These are phyloP conservation scores for Isurus oxyrinchus DNA, from an alignment of 2,113 vertebrate genomes.

Conservation along the genomic window DNA sequence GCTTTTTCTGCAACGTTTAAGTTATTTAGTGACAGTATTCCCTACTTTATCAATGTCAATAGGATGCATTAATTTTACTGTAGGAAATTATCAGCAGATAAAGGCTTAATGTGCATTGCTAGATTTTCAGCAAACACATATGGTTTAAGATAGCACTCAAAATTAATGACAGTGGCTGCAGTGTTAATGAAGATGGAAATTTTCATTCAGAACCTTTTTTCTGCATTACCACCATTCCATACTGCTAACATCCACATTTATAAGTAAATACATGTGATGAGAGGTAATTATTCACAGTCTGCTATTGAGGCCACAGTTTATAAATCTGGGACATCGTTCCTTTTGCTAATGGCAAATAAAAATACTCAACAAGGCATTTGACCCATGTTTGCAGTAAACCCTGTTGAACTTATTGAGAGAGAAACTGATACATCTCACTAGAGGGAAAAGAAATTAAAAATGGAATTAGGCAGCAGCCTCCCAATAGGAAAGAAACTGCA, in stretches of 20 bases:
- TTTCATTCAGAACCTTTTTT: conserved; percentile 9
- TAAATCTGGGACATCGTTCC: conserved; percentile 27
- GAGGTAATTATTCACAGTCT: conserved; percentile 5
- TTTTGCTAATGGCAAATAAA: conserved; percentile 4
- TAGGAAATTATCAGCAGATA: conserved; percentile 55
- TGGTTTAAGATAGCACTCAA: conserved; percentile 41
- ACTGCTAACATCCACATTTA: conserved; percentile 22
- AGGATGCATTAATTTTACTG: conserved; percentile 49
- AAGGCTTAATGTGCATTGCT: conserved; percentile 44
- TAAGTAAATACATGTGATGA: neutral
- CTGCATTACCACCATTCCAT: neutral
- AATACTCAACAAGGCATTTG: conserved; percentile 3
- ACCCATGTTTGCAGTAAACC: neutral
- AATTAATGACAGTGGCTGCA: conserved; percentile 44
- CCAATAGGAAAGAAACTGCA: neutral
- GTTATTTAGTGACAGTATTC: conserved; percentile 50
- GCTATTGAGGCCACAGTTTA: neutral
- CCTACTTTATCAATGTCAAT: conserved; percentile 59
- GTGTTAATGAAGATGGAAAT: conserved; percentile 12
- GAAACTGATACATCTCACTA: neutral
- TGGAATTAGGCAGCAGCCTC: neutral
- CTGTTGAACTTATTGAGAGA: neutral
- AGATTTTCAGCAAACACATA: conserved; percentile 50
- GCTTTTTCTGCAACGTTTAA: conserved; percentile 49
- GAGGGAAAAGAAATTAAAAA: neutral